These are phyloP conservation scores for Gambusia yucatana DNA, from an alignment of 2,797 vertebrate genomes.

Conservation along the genomic window DNA sequence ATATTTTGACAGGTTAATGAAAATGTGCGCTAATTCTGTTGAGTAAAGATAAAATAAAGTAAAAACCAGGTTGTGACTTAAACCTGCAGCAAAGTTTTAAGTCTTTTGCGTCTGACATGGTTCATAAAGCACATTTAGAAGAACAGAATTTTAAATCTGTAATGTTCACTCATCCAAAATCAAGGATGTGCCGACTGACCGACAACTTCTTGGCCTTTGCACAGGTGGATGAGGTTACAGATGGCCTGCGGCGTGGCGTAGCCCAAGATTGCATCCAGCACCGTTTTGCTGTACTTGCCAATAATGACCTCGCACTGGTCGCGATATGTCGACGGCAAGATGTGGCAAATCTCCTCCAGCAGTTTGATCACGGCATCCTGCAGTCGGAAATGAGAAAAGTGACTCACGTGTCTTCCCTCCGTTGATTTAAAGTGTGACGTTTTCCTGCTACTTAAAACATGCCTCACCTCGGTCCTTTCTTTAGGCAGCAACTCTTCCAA, in stretches of 20 bases:
- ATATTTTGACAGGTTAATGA: not conserved
- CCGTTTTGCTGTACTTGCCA: slow-evolving; percentile 69
- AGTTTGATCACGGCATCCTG: slow-evolving; percentile 75
- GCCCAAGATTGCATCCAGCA: slow-evolving; percentile 76
- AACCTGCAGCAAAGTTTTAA: not conserved
- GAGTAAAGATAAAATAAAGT: too few species aligned
- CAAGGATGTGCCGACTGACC: slow-evolving; percentile 56
- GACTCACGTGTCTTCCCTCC: not conserved
- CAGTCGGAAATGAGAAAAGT: not conserved
- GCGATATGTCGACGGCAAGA: slow-evolving; percentile 70
- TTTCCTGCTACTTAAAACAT: not conserved
- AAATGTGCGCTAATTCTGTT: not conserved
- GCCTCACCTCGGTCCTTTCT: slow-evolving; percentile 73
- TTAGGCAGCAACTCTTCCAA: slow-evolving; percentile 74
- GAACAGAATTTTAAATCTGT: not conserved
- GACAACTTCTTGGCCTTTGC: slow-evolving; percentile 56
- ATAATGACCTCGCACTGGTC: slow-evolving; percentile 82
- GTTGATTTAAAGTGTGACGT: slow-evolving; percentile 4
- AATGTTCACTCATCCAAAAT: not conserved
- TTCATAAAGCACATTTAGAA: not conserved
- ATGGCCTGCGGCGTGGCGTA: slow-evolving; percentile 81
- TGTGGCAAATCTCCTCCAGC: slow-evolving; percentile 76
- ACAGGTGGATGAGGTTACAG: slow-evolving; percentile 82
- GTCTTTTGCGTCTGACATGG: not conserved
- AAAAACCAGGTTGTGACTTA: not conserved